Percentiles rank a stretch among this genome's conserved stretches.
Conservation (phyloP, 2,113 vertebrate genomes). For the Brachypodius melanocephalos region DNA sequence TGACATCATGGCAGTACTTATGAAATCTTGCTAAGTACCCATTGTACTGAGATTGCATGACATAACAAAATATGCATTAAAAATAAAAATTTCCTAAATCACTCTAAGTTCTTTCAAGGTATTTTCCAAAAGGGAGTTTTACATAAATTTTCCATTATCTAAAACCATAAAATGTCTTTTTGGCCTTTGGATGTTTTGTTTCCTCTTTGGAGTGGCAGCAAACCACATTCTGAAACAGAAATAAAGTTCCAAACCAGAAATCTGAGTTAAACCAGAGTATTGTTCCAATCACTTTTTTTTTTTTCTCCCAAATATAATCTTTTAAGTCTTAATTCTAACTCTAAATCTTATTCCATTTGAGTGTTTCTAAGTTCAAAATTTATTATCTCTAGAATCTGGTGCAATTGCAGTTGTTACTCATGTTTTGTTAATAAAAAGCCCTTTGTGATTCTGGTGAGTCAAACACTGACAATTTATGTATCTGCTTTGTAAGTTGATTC, state of each 20-base stretch:
- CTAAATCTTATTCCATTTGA: neutral
- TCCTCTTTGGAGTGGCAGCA: neutral
- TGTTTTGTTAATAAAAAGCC: neutral
- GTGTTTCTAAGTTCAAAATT: neutral
- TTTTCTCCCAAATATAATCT: neutral
- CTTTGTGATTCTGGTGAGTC: neutral
- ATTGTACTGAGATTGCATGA: neutral
- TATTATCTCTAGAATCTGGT: neutral
- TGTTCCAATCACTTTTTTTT: neutral
- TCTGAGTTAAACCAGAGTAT: neutral
- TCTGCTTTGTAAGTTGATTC: neutral
- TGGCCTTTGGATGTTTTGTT: neutral
- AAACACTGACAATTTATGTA: neutral
- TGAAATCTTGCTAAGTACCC: neutral
- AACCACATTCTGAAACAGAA: neutral
- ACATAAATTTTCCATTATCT: neutral
- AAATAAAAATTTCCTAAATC: neutral
- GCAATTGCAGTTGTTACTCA: neutral
- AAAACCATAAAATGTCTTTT: neutral
- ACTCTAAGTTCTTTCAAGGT: neutral
- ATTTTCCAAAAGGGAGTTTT: neutral
- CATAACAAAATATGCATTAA: neutral
- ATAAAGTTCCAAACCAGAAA: neutral
- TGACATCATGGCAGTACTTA: neutral
- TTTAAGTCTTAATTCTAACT: neutral